Evolutionary conservation across 2,113 vertebrate genomes (phyloP).

Genomic region (Promerops cafer): DNA sequence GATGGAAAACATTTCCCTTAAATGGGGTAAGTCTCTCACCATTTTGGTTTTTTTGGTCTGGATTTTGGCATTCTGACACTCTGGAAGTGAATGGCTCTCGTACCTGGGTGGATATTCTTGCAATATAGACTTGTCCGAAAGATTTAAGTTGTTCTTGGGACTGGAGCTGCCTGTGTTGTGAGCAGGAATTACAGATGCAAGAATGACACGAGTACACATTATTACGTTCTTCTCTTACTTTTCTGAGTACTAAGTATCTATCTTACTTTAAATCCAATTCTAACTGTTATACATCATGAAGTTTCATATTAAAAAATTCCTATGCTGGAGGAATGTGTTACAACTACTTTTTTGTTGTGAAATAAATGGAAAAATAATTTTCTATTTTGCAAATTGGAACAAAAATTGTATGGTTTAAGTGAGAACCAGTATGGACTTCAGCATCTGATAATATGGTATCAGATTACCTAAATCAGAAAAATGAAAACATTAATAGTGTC

Average conservation of each 20-base stretch:
- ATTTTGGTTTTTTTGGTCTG: neutral
- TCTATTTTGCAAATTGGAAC: neutral
- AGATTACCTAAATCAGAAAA: neutral
- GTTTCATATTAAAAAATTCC: neutral
- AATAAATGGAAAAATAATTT: neutral
- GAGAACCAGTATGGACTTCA: neutral
- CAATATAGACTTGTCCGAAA: neutral
- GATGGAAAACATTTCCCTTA: slow-evolving; percentile 93
- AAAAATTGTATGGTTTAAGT: neutral
- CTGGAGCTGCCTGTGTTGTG: neutral
- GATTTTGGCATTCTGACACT: neutral
- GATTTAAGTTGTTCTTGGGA: neutral
- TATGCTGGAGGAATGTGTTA: neutral
- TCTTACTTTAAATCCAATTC: neutral
- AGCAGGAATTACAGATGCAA: neutral
- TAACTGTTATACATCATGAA: neutral
- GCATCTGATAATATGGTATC: neutral
- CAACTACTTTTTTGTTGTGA: neutral
- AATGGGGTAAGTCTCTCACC: slow-evolving; percentile 85
- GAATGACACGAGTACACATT: neutral
- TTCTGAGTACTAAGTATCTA: neutral
- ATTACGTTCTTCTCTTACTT: neutral
- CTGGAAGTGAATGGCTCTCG: neutral
- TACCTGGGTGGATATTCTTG: neutral
- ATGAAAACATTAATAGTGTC: neutral